These are phyloP conservation scores for Camptogramma bilineatum DNA, from an alignment of 2,888 invertebrate genomes.

Conservation along the genomic window DNA sequence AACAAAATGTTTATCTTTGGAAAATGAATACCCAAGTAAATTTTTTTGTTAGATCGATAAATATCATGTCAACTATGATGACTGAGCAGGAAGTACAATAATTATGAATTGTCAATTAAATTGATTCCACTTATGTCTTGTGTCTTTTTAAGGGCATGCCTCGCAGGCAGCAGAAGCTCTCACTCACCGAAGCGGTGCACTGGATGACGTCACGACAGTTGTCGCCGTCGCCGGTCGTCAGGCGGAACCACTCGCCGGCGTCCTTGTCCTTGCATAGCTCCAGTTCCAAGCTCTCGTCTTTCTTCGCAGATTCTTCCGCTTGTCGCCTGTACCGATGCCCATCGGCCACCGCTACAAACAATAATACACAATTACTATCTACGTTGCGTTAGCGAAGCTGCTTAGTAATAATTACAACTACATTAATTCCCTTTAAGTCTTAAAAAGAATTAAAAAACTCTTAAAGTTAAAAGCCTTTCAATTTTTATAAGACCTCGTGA, in stretches of 20 bases:
- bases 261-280: conserved; percentile 97
- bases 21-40: not conserved
- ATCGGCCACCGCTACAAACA: conserved; percentile 73
- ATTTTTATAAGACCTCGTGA: too few relatives aligned
- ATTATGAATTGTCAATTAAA: conserved; percentile 16
- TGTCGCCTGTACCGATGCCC: conserved; percentile 88
- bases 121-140: conserved; percentile 29
- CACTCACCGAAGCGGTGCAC: conserved; percentile 95
- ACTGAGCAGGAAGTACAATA: conserved; percentile 13
- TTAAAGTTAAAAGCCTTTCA: too few relatives aligned
- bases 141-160: conserved; percentile 36
- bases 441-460: too few relatives aligned
- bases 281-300: conserved; percentile 94
- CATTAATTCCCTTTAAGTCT: too few relatives aligned
- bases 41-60: not conserved
- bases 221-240: conserved; percentile 95
- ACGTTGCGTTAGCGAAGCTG: not conserved
- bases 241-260: conserved; percentile 97
- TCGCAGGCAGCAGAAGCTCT: conserved; percentile 8
- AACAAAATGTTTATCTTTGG: too few relatives aligned
- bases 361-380: conserved; percentile 40
- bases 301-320: conserved; percentile 88
- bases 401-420: not conserved
- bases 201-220: conserved; percentile 98
- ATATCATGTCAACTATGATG: conserved; percentile 2